phyloP scores from a whole-genome alignment of 2,888 invertebrate species.

The Clostera curtula region DNA sequence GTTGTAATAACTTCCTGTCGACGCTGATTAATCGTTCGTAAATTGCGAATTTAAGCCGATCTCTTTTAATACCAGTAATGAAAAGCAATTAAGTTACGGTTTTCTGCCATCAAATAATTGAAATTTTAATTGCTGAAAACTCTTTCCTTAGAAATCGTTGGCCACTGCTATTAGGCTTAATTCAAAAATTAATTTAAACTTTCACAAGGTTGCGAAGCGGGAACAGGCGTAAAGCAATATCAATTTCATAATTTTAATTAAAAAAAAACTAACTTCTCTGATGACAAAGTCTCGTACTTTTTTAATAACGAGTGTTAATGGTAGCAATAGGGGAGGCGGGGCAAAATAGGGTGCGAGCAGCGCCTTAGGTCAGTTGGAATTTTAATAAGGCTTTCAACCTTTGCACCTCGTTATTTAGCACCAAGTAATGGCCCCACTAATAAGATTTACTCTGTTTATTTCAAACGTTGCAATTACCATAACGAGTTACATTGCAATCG shows the following conservation, averaged over 20 bases:
- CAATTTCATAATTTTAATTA: constrained; percentile 76
- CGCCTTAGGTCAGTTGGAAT: constrained; percentile 32
- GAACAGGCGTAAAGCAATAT: constrained; percentile 68
- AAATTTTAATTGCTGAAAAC: constrained; percentile 66
- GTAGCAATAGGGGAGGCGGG: constrained; percentile 32
- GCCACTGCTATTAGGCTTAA: constrained; percentile 71
- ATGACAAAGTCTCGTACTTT: constrained; percentile 73
- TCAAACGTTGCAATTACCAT: constrained; percentile 10
- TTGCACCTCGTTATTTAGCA: constrained; percentile 20
- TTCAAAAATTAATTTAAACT: constrained; percentile 76
- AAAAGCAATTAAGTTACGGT: constrained; percentile 58
- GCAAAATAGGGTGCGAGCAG: constrained; percentile 18
- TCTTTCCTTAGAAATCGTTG: constrained; percentile 68
- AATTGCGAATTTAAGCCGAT: constrained; percentile 31
- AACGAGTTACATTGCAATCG: constrained; percentile 7
- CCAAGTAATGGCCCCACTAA: constrained; percentile 12
- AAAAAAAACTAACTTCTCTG: constrained; percentile 71
- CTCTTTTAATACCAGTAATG: constrained; percentile 39
- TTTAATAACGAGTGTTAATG: constrained; percentile 73
- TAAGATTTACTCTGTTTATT: constrained; percentile 13
- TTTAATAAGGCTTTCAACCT: constrained; percentile 31
- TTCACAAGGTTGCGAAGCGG: constrained; percentile 68
- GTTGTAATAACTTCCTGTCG: constrained; percentile 22
- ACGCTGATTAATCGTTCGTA: constrained; percentile 21
- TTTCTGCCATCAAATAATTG: constrained; percentile 56